Evolutionary conservation across 2,797 vertebrate genomes (phyloP).

Genomic region (Protonibea diacanthus): DNA sequence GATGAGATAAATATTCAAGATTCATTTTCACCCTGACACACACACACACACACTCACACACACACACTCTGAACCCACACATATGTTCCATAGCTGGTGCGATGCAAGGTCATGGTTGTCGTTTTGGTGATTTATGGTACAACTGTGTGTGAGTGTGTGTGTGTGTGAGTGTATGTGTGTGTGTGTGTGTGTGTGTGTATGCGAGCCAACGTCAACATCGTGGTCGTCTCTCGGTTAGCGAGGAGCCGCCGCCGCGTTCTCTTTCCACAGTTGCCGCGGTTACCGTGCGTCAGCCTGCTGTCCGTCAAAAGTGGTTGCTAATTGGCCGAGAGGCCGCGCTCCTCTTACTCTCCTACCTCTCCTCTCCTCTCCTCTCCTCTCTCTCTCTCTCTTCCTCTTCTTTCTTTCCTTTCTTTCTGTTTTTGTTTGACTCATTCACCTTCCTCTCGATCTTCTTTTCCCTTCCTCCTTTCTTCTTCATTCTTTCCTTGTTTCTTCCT

Average conservation of each 20-base stretch:
- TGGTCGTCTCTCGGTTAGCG: constrained; percentile 66
- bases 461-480: neutral
- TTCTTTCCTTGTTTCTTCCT: no score
- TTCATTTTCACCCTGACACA: constrained; percentile 42
- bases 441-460: no score
- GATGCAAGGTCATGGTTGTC: constrained; percentile 71
- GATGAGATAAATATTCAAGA: constrained; percentile 65
- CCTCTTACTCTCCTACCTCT: constrained; percentile 19
- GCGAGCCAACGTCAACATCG: constrained; percentile 82
- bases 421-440: neutral
- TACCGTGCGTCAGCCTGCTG: constrained; percentile 75
- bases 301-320: constrained; percentile 69
- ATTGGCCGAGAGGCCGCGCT: constrained; percentile 56
- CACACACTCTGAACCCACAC: constrained; percentile 45
- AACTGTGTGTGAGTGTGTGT: constrained; percentile 25
- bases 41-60: constrained; percentile 42
- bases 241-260: constrained; percentile 72
- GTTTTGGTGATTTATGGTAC: constrained; percentile 78
- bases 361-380: neutral
- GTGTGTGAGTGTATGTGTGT: neutral
- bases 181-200: constrained; percentile 9
- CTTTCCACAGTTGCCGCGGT: constrained; percentile 80
- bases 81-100: constrained; percentile 55
- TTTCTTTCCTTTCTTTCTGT: constrained; percentile 3
- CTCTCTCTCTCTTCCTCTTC: neutral